Evolutionary conservation across 2,797 vertebrate genomes (phyloP).

Genomic region (Falco novaeseelandiae): DNA sequence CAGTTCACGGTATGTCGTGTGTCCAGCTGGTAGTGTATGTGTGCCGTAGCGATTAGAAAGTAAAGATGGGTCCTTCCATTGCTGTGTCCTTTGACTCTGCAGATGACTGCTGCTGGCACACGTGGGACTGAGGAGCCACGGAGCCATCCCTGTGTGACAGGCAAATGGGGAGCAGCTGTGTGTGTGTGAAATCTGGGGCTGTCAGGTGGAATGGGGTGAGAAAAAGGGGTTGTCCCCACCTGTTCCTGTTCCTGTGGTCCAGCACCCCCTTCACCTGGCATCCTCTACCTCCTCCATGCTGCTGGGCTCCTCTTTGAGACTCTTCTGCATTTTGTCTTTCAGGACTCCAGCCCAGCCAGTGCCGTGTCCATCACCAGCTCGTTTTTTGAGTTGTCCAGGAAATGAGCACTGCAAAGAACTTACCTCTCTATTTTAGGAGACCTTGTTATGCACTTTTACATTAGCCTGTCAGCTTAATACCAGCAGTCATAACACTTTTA

Average conservation of each 20-base stretch:
- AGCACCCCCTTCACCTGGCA: not conserved
- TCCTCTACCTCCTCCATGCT: not conserved
- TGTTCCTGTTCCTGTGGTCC: rapidly evolving
- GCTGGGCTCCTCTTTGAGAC: not conserved
- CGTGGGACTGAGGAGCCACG: rapidly evolving
- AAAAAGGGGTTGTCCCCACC: not conserved
- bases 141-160: too few relatives aligned
- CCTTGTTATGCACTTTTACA: not conserved
- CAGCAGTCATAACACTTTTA: slow-evolving; percentile 4
- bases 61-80: rapidly evolving
- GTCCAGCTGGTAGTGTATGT: not conserved
- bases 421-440: not conserved
- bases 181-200: not conserved
- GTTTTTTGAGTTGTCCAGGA: not conserved
- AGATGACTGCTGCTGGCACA: rapidly evolving
- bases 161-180: not conserved
- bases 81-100: not conserved
- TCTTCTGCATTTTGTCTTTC: not conserved
- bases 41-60: not conserved
- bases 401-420: rapidly evolving
- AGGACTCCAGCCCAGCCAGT: not conserved
- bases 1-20: not conserved
- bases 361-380: not conserved
- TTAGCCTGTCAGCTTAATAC: slow-evolving; percentile 4
- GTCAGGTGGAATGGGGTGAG: not conserved